Evolutionary conservation across 2,113 vertebrate genomes (phyloP), one percentile per base, ranked within the genome.

Genomic region (Corythoichthys haematopterus): DNA sequence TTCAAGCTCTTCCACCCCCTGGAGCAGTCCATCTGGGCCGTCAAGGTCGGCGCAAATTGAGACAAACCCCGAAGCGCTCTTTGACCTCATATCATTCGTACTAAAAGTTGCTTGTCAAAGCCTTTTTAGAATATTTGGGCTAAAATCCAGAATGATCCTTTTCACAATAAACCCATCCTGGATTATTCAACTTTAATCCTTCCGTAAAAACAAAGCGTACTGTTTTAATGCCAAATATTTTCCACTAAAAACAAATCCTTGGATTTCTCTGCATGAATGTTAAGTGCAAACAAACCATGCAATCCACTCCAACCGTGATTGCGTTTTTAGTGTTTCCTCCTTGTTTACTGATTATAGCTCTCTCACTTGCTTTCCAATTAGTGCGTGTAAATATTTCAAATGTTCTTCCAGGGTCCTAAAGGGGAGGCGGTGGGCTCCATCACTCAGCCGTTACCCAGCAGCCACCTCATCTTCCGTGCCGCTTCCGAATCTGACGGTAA

Each of bases 1-100:
- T 99, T 99, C 86, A 99, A 99, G 84, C 95, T 99, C 70, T 99
- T 98, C 80, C 97, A 99, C 86, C 97, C 97, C 10, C 90, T 99
- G 88, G 97, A 99, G 57, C 97, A 99, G 75, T 98, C 96, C 76
- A 97, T 98, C 90, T 98, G 97, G 97, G 97, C 97, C 52, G 96
- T 97, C 76, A 99, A 99, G 96, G 97, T 99, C 90, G 84, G 67
- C 28, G 0, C 36, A 4, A 12, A 0, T 20, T 1, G 3, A 28
- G 20, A 28, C 20, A 28, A 28, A 28, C 20, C 20, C 38, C 38
- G 38, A 40, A 6, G 38, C 38, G 38, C 38, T 40, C 20, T 28
- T 28, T 28, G 20, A 28, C 20, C 20, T 28, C 20, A 28, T 28
- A 28, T 28, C 20, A 58, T 38, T 58, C 37, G 0, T 12, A 10